A percentile compares a stretch with the other conserved stretches of the same genome.
These are phyloP conservation scores for Cephus runcator DNA, from an alignment of 2,888 invertebrate species.

Conservation along the genomic window DNA sequence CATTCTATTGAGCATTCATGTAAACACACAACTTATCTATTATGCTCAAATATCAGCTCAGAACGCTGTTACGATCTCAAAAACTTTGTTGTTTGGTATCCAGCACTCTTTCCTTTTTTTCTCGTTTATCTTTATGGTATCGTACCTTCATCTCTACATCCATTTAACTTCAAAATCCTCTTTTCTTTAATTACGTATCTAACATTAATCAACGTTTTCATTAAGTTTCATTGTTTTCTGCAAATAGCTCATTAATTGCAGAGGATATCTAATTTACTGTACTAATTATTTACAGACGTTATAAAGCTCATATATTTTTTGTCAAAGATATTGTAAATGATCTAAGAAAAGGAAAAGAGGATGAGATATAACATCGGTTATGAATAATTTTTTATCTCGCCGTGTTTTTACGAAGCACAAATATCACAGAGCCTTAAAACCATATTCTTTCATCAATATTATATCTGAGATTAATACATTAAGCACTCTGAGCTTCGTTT, in stretches of 20 bases:
- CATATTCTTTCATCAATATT: not conserved
- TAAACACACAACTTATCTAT: not conserved
- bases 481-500: not conserved
- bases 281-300: not conserved
- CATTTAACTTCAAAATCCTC: not conserved
- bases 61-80: not conserved
- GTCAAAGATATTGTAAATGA: not conserved
- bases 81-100: not conserved
- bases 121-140: not conserved
- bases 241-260: not conserved
- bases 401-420: not conserved
- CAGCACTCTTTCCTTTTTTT: conserved; percentile 1
- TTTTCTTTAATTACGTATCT: not conserved
- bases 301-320: not conserved
- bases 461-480: not conserved
- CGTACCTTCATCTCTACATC: not conserved
- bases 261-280: not conserved
- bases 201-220: not conserved
- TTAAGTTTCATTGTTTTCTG: not conserved
- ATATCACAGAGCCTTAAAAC: not conserved
- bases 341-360: not conserved
- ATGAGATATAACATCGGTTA: not conserved
- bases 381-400: not conserved
- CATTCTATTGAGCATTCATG: not conserved
- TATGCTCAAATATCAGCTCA: not conserved